Evolutionary conservation across 2,797 vertebrate species (phyloP), one percentile per base, ranked within the genome.

Genomic region (Pseudochirops corinnae): DNA sequence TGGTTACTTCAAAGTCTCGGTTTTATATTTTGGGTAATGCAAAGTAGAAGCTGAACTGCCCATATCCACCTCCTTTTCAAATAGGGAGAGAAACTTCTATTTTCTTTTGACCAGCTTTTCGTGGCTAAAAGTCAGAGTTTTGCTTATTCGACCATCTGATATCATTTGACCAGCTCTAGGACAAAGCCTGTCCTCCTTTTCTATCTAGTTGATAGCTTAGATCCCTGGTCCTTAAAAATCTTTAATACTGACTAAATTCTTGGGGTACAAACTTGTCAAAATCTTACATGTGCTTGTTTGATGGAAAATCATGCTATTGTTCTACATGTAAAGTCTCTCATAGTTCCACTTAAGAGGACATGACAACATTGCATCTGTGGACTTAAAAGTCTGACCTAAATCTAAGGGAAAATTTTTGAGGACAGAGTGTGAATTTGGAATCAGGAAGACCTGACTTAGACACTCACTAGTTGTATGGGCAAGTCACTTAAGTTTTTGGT

Each of bases 131-230:
- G 93, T 96, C 74, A 97, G 96, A 94, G 96, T 98, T 82, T 90
- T 55, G 53, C 97, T 97, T 98, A 97, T 98, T 97, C 96, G 96
- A 95, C 97, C 98, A 98, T 98, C 98, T 98, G 98, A 98, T 98
- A 97, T 96, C 96, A 95, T 98, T 98, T 98, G 98, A 97, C 97
- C 98, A 98, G 98, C 97, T 94, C 96, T 95, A 96, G 98, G 98
- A 98, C 98, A 98, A 98, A 98, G 98, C 98, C 98, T 98, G 98
- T 98, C 97, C 97, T 98, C 98, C 97, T 96, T 93, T 93, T 97
- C 97, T 98, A 52, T 97, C 97, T 95, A 95, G 26, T 97, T 96
- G 96, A 97, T 94, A 94, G 97, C 87, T 94, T 94, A 92, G 95
- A 94, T 98, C 95, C 95, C 97, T 96, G 95, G 94, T 96, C 95